Base-by-base conservation (phyloP, 2,113 vertebrate genomes). In the Xenopus borealis region DNA sequence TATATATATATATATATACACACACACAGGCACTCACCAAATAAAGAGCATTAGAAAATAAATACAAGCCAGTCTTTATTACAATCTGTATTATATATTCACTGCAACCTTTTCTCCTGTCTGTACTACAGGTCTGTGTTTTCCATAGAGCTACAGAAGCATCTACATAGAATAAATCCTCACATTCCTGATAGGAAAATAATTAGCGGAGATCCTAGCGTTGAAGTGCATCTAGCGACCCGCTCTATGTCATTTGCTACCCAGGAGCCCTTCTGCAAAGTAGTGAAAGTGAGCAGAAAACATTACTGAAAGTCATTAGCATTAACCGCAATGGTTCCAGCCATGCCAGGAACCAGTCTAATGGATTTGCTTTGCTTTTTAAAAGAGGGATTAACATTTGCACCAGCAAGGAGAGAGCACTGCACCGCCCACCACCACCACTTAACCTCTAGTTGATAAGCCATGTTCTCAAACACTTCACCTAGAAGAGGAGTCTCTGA, bases 291-390 rank as follows among this genome's bases (percentile, higher is more conserved):
- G 47, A 46, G 77, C 44, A 63, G 44, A 73, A 79, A 78, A 71
- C 72, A 80, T 88, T 89, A 85, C 84, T 81, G 83, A 77, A 91
- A 89, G 81, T 75, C 82, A 85, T 87, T 87, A 86, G 61, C 83
- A 85, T 80, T 72, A 83, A 87, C 82, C 85, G 83, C 86, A 86
- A 74, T 78, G 80, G 86, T 88, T 86, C 83, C 83, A 83, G 85
- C 80, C 79, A 82, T 87, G 87, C 83, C 84, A 84, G 89, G 85
- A 90, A 90, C 75, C 73, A 75, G 72, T 82, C 83, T 91, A 91
- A 91, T 91, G 89, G 85, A 83, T 80, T 81, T 4, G 2, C 57
- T 81, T 66, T 61, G 55, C 44, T 75, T 45, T 62, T 50, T 61
- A 62, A 53, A 61, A 68, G 61, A 75, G 57, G 55, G 62, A 62